Conservation (phyloP, 2,797 vertebrate species). For the Myotis pilosus region DNA sequence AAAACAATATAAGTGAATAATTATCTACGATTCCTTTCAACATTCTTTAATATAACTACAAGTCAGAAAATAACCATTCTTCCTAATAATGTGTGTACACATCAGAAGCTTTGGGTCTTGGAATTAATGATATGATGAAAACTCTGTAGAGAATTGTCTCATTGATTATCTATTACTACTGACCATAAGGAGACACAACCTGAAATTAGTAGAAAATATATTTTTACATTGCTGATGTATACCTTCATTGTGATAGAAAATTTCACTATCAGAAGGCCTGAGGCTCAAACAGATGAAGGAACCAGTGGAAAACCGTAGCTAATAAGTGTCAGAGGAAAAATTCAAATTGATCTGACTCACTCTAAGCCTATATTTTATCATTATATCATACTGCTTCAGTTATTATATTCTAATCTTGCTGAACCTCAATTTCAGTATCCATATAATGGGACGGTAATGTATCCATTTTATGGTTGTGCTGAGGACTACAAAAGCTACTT, state of each 20-base stretch:
- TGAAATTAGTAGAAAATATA: not conserved
- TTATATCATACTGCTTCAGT: not conserved
- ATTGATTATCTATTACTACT: not conserved
- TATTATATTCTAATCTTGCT: not conserved
- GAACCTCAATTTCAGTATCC: not conserved
- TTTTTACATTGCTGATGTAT: not conserved
- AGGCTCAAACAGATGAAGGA: not conserved
- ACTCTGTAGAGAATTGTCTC: not conserved
- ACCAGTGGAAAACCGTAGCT: not conserved
- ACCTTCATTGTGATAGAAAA: not conserved
- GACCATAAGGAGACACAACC: not conserved
- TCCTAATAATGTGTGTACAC: not conserved
- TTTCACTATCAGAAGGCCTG: not conserved
- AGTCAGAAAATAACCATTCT: not conserved
- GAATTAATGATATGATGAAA: not conserved
- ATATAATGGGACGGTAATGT: not conserved
- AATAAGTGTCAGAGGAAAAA: not conserved
- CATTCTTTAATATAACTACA: slow-evolving; percentile 17
- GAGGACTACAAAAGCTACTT: not conserved
- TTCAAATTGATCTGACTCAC: not conserved
- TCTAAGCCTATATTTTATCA: not conserved
- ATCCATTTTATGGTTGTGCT: not conserved
- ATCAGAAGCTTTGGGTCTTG: not conserved
- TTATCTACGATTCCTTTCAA: not conserved
- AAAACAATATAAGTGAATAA: slow-evolving; percentile 40